These are phyloP conservation scores for Pristionchus japonicus DNA, from an alignment of 2,888 invertebrate genomes.

Conservation along the genomic window DNA sequence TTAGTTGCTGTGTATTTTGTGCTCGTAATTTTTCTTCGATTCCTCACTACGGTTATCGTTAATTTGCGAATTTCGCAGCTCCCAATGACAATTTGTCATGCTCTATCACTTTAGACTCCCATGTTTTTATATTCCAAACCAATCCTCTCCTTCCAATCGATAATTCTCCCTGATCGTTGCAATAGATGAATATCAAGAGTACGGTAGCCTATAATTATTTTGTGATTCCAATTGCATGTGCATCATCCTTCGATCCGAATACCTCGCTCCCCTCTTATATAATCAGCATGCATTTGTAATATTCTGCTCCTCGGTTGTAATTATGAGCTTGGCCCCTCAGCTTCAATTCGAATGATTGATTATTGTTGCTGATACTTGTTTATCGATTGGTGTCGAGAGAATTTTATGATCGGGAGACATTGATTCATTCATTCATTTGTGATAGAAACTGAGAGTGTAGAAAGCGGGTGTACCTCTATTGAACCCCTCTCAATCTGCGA, in stretches of 20 bases:
- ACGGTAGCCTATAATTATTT: constrained; percentile 14
- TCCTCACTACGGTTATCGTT: constrained; percentile 21
- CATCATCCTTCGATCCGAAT: constrained; percentile 30
- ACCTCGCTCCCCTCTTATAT: background rate
- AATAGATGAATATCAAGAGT: constrained; percentile 41
- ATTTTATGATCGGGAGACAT: background rate
- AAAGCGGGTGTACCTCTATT: constrained; percentile 27
- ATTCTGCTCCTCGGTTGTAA: constrained; percentile 2
- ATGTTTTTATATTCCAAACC: background rate
- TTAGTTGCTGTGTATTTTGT: constrained; percentile 29
- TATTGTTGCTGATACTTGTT: constrained; percentile 8
- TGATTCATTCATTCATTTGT: constrained; percentile 27
- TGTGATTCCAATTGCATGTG: constrained; percentile 35
- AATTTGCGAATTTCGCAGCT: background rate
- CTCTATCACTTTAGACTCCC: background rate
- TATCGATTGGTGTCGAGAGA: constrained; percentile 34
- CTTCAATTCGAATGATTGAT: background rate
- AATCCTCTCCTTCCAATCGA: background rate
- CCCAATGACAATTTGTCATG: constrained; percentile 34
- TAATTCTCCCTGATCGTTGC: constrained; percentile 7
- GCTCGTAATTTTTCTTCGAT: constrained; percentile 9
- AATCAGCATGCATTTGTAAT: background rate
- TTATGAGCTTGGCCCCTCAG: constrained; percentile 24
- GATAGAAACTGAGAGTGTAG: constrained; percentile 33
- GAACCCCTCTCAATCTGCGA: constrained; percentile 24